Conservation (phyloP, 30 jellyfish, hydroid and myxozoan genomes). For the Mastigias papua region DNA sequence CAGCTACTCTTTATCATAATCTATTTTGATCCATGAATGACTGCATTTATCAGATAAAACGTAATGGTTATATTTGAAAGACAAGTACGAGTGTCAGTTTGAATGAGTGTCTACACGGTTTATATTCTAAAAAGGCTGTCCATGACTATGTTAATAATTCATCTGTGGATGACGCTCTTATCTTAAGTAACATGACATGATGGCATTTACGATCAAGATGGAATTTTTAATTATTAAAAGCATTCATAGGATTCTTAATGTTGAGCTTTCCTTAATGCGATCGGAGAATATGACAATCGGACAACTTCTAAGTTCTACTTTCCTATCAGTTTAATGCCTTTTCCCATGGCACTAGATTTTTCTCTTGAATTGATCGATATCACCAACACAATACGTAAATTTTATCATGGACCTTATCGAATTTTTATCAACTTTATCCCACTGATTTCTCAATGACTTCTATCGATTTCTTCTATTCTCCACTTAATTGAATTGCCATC, state of each 20-base stretch:
- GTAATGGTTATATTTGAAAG: background rate
- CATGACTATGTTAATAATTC: background rate
- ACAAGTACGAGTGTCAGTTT: background rate
- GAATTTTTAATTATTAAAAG: background rate
- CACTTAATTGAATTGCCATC: background rate
- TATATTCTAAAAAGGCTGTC: background rate
- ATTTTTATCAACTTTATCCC: background rate
- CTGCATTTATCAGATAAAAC: background rate
- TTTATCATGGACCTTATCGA: background rate
- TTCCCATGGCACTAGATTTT: background rate
- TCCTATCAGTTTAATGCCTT: background rate
- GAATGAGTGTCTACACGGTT: background rate
- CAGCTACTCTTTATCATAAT: background rate
- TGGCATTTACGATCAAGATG: constrained; percentile 12
- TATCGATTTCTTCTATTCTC: background rate
- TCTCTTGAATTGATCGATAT: background rate
- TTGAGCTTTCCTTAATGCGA: background rate
- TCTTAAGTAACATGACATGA: background rate
- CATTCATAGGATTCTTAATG: background rate
- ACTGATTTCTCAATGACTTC: background rate
- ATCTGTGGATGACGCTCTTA: background rate
- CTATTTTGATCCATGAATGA: background rate
- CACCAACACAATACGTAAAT: background rate
- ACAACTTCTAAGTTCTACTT: background rate
- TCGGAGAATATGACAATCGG: background rate